Evolutionary conservation across 1,140 invertebrate genomes (phyloP), one percentile per base, ranked within the genome.

Genomic region (Ceratosolen fusciceps): DNA sequence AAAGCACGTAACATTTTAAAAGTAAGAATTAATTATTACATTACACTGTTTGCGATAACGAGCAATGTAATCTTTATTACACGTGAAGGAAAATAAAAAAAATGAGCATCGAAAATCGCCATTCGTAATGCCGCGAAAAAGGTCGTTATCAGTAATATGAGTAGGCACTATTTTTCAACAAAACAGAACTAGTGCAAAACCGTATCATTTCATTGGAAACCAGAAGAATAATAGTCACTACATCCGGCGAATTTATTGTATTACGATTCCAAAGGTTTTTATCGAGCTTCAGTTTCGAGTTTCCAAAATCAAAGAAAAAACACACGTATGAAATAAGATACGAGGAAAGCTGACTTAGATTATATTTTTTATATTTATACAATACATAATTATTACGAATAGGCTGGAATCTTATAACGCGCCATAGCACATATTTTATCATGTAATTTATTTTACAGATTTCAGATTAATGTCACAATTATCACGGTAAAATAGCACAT

Each of bases 221-320:
- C 9, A 29, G n/a, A 60, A 29, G 24, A 60, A 37, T 8, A 67
- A 16, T 62, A 52, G 65, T 75, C 26, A 47, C 58, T 3, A 26
- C 60, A 67, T 75, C 60, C 74, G 72, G 68, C 39, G 43, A 1
- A 34, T 60, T 43, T n/a, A 24, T 31, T 52, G 49, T 31, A 10
- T 70, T 77, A 52, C 67, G 26, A 77, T 70, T 77, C 16, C 52
- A 56, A 19, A 8, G 37, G 67, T 71, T 60, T 58, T 31, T 60
- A 70, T 77, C 31, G 52, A 26, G 16, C 56, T 77, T 75, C 74
- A 58, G 58, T 10, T 16, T 1, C 21, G 62, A 67, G 39, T 75
- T 75, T 75, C 43, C 60, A n/a, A 52, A 52, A 52, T 24, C 21
- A 47, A 37, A 39, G 8, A 7, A 74, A 24, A 47, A 24, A 47